phyloP scores from a whole-genome alignment of 37 sponge, comb jelly and placozoan species.

The Geodia barretti region DNA sequence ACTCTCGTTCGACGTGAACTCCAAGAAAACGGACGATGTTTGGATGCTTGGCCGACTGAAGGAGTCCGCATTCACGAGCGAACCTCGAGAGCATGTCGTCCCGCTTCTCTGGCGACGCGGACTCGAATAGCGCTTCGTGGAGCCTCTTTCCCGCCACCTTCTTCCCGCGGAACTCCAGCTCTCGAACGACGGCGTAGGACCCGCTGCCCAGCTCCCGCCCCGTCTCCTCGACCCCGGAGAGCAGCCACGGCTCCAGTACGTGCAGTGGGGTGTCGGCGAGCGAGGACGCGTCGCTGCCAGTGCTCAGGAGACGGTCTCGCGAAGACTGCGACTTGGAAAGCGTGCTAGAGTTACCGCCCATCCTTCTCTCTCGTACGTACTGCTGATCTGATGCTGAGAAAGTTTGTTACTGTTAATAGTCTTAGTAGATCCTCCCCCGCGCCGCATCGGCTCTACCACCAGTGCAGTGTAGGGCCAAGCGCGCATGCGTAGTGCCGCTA shows the following conservation, averaged over 20 bases:
- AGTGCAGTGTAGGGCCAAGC: too few relatives aligned
- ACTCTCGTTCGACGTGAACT: not conserved
- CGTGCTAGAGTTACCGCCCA: not conserved
- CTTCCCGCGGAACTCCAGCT: not conserved
- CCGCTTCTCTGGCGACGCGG: not conserved
- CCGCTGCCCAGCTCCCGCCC: not conserved
- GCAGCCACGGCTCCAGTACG: not conserved
- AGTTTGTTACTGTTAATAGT: not conserved
- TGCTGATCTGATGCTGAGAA: not conserved
- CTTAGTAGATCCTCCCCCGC: too few relatives aligned
- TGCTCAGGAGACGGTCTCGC: not conserved
- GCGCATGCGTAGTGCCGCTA: too few relatives aligned
- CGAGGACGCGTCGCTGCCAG: not conserved
- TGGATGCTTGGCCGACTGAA: not conserved
- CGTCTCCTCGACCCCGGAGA: not conserved
- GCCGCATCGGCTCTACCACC: too few relatives aligned
- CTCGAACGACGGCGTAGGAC: not conserved
- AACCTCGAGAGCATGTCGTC: not conserved
- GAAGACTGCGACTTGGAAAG: not conserved
- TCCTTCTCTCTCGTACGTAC: not conserved
- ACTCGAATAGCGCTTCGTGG: not conserved
- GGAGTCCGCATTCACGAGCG: not conserved
- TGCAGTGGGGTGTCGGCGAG: not conserved
- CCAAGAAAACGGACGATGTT: not conserved
- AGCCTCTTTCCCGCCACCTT: not conserved